Evolutionary conservation across 2,797 vertebrate species (phyloP).

Genomic region (Tragelaphus oryx): DNA sequence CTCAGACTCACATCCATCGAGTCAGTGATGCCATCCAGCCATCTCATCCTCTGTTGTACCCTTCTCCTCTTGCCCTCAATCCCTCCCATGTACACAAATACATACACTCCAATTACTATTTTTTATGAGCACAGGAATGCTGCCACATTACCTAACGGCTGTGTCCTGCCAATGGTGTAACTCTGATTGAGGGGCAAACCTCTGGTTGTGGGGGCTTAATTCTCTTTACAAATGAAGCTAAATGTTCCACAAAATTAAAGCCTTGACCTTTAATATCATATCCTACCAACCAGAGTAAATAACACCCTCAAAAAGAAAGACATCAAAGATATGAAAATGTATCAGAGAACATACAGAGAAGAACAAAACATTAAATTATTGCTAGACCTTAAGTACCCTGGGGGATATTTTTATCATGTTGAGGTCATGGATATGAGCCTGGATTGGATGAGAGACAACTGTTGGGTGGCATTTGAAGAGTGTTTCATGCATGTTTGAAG

Average conservation of each 20-base stretch:
- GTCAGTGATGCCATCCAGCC: too few species aligned
- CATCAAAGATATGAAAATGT: background rate
- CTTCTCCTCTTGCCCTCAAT: too few species aligned
- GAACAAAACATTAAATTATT: background rate
- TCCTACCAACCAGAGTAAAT: background rate
- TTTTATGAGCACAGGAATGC: background rate
- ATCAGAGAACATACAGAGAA: background rate
- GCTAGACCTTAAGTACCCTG: background rate
- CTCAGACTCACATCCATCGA: too few species aligned
- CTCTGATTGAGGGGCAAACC: background rate
- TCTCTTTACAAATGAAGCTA: constrained; percentile 49
- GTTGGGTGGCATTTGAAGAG: background rate
- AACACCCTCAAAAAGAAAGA: constrained; percentile 22
- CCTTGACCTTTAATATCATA: constrained; percentile 5
- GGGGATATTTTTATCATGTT: background rate
- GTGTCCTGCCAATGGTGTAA: background rate
- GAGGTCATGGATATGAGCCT: background rate
- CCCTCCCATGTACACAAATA: background rate
- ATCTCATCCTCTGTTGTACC: too few species aligned
- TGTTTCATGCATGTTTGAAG: background rate
- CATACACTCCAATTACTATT: background rate
- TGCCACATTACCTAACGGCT: background rate
- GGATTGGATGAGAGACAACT: background rate
- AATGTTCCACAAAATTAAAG: constrained; percentile 27
- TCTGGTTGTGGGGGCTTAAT: background rate